phyloP scores from a whole-genome alignment of 2,797 vertebrate genomes.

The Sebastes kiyomatsui region DNA sequence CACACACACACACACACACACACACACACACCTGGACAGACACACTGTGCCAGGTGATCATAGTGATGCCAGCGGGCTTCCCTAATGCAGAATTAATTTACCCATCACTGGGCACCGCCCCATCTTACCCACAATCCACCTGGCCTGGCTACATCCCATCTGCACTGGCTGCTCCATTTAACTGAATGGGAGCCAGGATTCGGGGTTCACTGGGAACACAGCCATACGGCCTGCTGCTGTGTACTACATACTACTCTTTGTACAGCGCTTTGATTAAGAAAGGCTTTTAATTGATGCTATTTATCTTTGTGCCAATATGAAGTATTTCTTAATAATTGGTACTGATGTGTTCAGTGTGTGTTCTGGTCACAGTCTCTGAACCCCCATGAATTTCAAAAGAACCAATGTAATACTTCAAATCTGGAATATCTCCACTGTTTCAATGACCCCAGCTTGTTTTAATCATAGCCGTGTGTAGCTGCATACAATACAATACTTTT shows the following conservation, averaged over 20 bases:
- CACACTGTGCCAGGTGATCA: conserved; percentile 25
- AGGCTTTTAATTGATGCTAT: neutral
- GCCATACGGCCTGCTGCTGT: conserved; percentile 36
- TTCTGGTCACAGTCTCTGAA: neutral
- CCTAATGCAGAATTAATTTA: conserved; percentile 74
- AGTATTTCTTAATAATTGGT: neutral
- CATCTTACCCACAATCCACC: conserved; percentile 49
- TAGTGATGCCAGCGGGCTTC: conserved; percentile 45
- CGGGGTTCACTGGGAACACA: conserved; percentile 51
- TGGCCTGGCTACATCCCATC: conserved; percentile 39
- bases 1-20: conserved; percentile 13
- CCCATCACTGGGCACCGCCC: conserved; percentile 33
- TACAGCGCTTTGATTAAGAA: neutral
- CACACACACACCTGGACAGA: conserved; percentile 9
- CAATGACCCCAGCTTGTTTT: neutral
- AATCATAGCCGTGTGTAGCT: neutral
- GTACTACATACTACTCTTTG: neutral
- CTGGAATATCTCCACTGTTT: neutral
- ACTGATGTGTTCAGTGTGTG: neutral
- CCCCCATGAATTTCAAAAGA: neutral
- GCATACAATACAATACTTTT: too few relatives aligned
- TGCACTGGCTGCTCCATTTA: conserved; percentile 35
- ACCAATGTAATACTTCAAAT: neutral
- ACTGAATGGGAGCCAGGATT: conserved; percentile 51
- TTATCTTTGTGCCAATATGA: neutral